Base-by-base conservation (phyloP, 2,888 invertebrate genomes). In the Clanis bilineata region DNA sequence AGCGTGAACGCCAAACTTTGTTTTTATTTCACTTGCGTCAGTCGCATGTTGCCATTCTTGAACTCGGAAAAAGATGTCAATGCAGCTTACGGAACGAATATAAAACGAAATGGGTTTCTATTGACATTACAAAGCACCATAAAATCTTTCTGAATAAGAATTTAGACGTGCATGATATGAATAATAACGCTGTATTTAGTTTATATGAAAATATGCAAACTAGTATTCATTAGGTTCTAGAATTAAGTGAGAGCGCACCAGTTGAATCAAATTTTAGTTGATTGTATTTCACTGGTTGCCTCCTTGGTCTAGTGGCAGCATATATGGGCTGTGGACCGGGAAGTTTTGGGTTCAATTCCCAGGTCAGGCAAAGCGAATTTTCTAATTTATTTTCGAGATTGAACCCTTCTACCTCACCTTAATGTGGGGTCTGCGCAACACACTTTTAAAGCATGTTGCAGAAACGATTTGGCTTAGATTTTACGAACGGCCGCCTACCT, bases 11-110 rank as follows among this genome's bases (percentile, higher is more conserved):
- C 25, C 47, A 9, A 47, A 47, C 25, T 47, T 28, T 45, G 22
- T 22, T 47, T 47, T 47, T 28, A 28, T 47, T 47, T 47, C 25
- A 45, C 25, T 47, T 28, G 47, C 47, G 15, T 47, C 25, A n/a
- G 28, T 47, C 6, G 39, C 47, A 47, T 18, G 47, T 28, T 23
- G 5, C 6, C 9, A 15, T 1, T 43, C 43, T 45, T 15, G 9
- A 28, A 47, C 28, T 28, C 25, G 15, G 28, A n/a, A 9, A 4
- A 47, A 47, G 28, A 28, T 47, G 47, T 47, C 47, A 47, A 47
- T 47, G 47, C 47, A 47, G 47, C 47, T 47, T 28, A 47, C n/a
- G 47, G 28, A 15, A 25, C 25, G 25, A 15, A 25, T 28, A 47
- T 47, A 28, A 28, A 47, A 28, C 47, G 28, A 28, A 47, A 47